A percentile compares a stretch with the other conserved stretches of the same genome.
These are phyloP conservation scores for Stegodyphus dumicola DNA, from an alignment of 1,140 invertebrate genomes.

Conservation along the genomic window DNA sequence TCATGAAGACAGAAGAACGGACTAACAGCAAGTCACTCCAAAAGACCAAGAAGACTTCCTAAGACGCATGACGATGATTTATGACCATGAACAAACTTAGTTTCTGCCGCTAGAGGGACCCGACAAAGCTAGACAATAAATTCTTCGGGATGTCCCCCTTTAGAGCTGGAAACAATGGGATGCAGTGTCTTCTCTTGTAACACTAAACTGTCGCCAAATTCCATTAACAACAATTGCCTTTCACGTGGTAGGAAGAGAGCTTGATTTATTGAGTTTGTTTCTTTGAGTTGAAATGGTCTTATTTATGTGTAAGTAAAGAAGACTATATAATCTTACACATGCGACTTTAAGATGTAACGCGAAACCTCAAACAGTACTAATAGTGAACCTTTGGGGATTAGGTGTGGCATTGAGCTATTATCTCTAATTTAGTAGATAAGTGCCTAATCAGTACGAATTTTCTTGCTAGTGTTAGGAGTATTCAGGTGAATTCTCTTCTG, in stretches of 20 bases:
- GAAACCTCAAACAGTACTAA: too few species aligned
- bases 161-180: conserved; percentile 18
- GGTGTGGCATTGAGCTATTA: too few species aligned
- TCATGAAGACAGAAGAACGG: too few species aligned
- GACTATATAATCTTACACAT: not conserved
- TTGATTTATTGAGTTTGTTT: conserved; percentile 45
- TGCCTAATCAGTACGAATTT: too few species aligned
- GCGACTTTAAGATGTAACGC: too few species aligned
- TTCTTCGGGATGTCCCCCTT: conserved; percentile 6
- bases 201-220: conserved; percentile 35
- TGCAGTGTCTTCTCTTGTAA: conserved; percentile 27
- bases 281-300: conserved; percentile 14
- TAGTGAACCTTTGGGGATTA: too few species aligned
- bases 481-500: too few species aligned
- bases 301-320: not conserved
- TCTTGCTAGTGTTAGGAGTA: too few species aligned
- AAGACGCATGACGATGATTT: conserved; percentile 35
- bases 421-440: too few species aligned
- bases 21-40: not conserved
- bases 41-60: conserved; percentile 10
- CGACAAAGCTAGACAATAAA: conserved; percentile 36
- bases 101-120: not conserved
- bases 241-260: conserved; percentile 7
- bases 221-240: conserved; percentile 47
- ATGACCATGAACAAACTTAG: conserved; percentile 18